These are phyloP conservation scores for Phymatocera aterrima DNA, from an alignment of 2,888 invertebrate species.

Conservation along the genomic window DNA sequence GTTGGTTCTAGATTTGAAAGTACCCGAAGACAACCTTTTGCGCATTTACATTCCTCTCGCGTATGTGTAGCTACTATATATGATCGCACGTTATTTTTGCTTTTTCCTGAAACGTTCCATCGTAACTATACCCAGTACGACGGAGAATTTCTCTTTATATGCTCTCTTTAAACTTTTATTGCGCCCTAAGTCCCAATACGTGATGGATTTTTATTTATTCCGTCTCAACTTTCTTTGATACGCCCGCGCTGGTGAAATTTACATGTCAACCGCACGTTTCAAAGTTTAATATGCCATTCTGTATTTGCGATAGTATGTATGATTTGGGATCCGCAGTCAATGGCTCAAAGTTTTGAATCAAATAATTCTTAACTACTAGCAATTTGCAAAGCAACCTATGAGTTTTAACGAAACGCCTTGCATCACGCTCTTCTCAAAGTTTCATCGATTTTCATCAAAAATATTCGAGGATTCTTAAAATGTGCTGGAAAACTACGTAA, in stretches of 20 bases:
- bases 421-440: neutral
- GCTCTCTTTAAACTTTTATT: slow-evolving; percentile 23
- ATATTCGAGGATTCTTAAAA: neutral
- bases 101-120: slow-evolving; percentile 5
- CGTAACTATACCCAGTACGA: neutral
- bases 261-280: neutral
- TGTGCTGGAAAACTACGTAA: neutral
- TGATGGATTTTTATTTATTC: slow-evolving; percentile 24
- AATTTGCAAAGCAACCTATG: no score
- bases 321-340: neutral
- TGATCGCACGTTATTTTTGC: slow-evolving; percentile 4
- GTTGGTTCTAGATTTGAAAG: slow-evolving; percentile 26
- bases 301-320: neutral
- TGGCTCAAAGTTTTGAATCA: no score
- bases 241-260: neutral
- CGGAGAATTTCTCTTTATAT: slow-evolving; percentile 2
- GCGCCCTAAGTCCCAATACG: slow-evolving; percentile 7
- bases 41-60: slow-evolving; percentile 21
- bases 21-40: slow-evolving; percentile 25
- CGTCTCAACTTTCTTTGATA: slow-evolving; percentile 7
- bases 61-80: slow-evolving; percentile 21
- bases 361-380: no score
- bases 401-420: neutral
- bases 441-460: neutral
- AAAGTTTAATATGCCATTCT: neutral